Evolutionary conservation across 1,140 invertebrate species (phyloP), one percentile per base, ranked within the genome.

Genomic region (Mercenaria mercenaria): DNA sequence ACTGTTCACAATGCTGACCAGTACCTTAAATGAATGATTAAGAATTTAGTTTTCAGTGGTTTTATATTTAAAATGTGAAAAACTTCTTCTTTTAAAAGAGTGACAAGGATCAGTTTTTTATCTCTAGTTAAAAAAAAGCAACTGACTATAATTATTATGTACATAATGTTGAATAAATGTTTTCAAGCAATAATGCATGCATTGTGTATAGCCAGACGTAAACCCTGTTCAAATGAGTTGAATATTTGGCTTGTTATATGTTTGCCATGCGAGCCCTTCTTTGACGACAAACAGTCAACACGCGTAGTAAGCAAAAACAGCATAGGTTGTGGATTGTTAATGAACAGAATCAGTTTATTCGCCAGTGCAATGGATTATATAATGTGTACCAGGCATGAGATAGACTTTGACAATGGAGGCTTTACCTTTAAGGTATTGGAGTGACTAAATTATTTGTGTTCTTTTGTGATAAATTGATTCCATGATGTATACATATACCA

Each of bases 401-500:
- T 4, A 8, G 39, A 37, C 29, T 32, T 26, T 67, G 50, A 41
- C 20, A 26, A 23, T 74, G 72, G 64, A 50, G 64, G 11, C 43
- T 39, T 56, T 41, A 52, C 32, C 37, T 29, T 76, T 6, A 18
- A 32, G 39, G 69, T 76, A 72, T 26, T 72, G 69, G 67, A 47
- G 10, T 29, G 39, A 11, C 43, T 77, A 74, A 74, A 76, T 74
- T 77, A 86, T 86, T 59, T 86, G 83, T 76, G 72, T 50, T 77
- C 67, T 74, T 61, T 47, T 76, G 83, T 56, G 47, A 86, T 47
- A 72, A 59, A 29, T 61, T 69, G 50, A 86, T 86, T 86, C 83
- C 83, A 86, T 61, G 47, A 61, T 72, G 50, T 77, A 86, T 56
- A 74, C 83, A 83, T 67, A 83, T 83, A 83, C 81, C 81, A 83